A percentile compares a stretch with the other conserved stretches of the same genome.
Conservation (phyloP, 2,888 invertebrate species). For the Oligia strigilis region DNA sequence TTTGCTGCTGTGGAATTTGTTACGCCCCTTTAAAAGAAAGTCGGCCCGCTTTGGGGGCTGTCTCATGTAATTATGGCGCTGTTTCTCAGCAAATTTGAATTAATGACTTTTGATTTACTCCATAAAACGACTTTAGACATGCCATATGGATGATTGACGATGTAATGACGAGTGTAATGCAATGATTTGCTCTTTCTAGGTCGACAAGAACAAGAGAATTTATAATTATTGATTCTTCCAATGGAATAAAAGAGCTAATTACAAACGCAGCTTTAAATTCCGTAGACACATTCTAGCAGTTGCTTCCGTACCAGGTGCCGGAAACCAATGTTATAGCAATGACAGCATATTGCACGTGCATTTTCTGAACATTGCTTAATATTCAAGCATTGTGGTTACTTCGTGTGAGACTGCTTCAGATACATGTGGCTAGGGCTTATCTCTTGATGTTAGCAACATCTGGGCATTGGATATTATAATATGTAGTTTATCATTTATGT, state of each 20-base stretch:
- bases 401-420: not conserved
- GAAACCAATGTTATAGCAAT: not conserved
- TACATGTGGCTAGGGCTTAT: too few relatives aligned
- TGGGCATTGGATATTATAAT: not conserved
- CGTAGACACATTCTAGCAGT: not conserved
- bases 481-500: not conserved
- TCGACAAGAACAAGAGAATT: too few relatives aligned
- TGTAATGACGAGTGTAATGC: not conserved
- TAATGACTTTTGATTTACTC: too few relatives aligned
- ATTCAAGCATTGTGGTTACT: slow-evolving; percentile 7
- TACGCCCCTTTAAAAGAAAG: too few relatives aligned
- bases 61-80: too few relatives aligned
- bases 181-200: not conserved
- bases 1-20: too few relatives aligned
- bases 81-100: too few relatives aligned
- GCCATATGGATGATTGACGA: not conserved
- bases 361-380: too few relatives aligned
- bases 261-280: not conserved
- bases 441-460: not conserved
- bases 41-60: too few relatives aligned
- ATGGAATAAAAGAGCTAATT: not conserved
- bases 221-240: not conserved
- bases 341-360: not conserved
- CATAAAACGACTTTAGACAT: too few relatives aligned
- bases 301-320: not conserved